phyloP scores from a whole-genome alignment of 2,888 invertebrate genomes.

The Didymodactylos carnosus region DNA sequence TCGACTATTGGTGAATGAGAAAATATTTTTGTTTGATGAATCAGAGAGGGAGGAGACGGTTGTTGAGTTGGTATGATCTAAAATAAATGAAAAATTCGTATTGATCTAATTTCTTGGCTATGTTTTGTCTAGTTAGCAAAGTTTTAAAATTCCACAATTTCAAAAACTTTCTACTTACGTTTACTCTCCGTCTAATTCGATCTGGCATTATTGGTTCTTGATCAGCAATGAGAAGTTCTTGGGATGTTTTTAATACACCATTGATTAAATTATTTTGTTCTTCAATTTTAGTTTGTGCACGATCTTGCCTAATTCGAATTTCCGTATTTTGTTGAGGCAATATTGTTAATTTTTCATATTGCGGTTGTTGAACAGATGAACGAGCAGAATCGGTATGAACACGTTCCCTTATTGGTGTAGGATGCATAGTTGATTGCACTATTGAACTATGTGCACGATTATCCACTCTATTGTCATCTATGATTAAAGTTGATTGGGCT shows the following conservation, averaged over 20 bases:
- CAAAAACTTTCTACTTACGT: not conserved
- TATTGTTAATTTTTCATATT: not conserved
- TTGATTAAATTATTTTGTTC: not conserved
- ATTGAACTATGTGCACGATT: too few species aligned
- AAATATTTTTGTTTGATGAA: not conserved
- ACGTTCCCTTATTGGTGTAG: too few species aligned
- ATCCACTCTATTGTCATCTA: too few species aligned
- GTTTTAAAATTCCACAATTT: not conserved
- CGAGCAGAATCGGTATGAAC: too few species aligned
- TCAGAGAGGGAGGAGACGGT: not conserved
- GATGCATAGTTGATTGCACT: too few species aligned
- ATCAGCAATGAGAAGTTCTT: not conserved
- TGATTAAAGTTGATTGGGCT: not conserved
- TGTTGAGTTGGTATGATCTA: not conserved
- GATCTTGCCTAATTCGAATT: not conserved
- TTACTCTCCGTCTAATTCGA: not conserved
- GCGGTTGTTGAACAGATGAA: not conserved
- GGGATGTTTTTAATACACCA: not conserved
- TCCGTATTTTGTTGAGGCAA: not conserved
- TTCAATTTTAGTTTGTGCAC: not conserved
- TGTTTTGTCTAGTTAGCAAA: not conserved
- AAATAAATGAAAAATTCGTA: not conserved
- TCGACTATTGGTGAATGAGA: not conserved
- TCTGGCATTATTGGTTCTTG: not conserved
- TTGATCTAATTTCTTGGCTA: not conserved